Evolutionary conservation across 2,888 invertebrate species (phyloP).

Genomic region (Lingula anatina): DNA sequence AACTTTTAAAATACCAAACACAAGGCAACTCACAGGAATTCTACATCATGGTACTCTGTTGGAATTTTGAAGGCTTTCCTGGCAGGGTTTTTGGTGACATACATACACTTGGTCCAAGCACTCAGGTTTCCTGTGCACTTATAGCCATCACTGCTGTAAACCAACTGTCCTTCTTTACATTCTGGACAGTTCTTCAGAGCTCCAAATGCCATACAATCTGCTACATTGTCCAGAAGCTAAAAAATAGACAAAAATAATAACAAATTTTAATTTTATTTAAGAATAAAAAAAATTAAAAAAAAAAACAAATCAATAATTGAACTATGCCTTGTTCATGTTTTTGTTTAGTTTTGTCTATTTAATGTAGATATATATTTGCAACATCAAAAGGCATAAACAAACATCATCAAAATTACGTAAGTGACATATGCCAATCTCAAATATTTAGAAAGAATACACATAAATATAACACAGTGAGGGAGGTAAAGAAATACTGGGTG

Average conservation of each 20-base stretch:
- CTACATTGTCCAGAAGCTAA: conserved; percentile 70
- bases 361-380: conserved; percentile 8
- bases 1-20: too few species aligned
- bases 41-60: conserved; percentile 57
- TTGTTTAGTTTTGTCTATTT: too few species aligned
- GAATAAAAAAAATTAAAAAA: too few species aligned
- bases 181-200: conserved; percentile 70
- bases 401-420: too few species aligned
- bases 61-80: conserved; percentile 69
- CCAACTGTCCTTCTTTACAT: conserved; percentile 69
- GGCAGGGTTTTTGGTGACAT: conserved; percentile 67
- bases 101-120: conserved; percentile 86
- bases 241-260: conserved; percentile 24
- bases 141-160: conserved; percentile 64
- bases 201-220: conserved; percentile 88
- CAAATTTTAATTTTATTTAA: not conserved
- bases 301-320: too few species aligned
- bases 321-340: too few species aligned
- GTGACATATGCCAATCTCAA: too few species aligned
- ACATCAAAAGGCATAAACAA: too few species aligned
- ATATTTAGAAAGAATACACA: too few species aligned
- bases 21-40: conserved; percentile 33
- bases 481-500: too few species aligned
- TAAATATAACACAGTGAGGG: too few species aligned
- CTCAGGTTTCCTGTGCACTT: conserved; percentile 75